Evolutionary conservation across 2,797 vertebrate species (phyloP), one percentile per base, ranked within the genome.

Genomic region (Clarias fuscus): DNA sequence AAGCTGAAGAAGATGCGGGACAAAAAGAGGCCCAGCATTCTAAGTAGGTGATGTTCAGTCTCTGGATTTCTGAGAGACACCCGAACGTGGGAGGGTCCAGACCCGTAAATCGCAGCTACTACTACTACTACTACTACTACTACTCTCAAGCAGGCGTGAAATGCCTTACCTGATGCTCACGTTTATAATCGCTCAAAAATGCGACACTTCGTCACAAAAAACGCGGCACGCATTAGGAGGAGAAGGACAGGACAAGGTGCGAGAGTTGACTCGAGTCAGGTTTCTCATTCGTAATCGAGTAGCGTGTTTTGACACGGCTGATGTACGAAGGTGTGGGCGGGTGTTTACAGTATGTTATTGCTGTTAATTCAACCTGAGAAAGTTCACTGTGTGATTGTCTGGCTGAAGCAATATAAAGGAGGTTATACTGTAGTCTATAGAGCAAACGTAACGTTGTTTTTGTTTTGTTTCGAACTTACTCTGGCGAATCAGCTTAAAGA

Each of bases 1-100:
- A 97, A 94, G 91, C 94, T 96, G 93, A 96, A 95, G 92, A 97
- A 95, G 92, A 97, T 97, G 87, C 95, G 95, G 65, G 90, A 94
- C 15, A 97, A 94, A 95, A 97, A 97, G 94, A 97, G 98, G 93
- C 97, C 97, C 82, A 97, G 97, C 89, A 93, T 99, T 92, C 97
- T 99, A 97, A 96, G 98, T 99, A 98, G 93, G 97, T 93, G 85
- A 81, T 84, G 82, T 85, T 92, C 72, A 62, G 80, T 87, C 86
- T 61, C 20, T 78, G 70, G 30, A 27, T 75, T 75, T 62, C 61
- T 77, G 33, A 62, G 20, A 53, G n/a, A 53, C n/a, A 30, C 79
- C 24, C 65, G 40, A 43, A 64, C 77, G n/a, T 33, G 20, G 1
- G 7, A 40, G 59, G 17, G 37, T 64, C 77, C 59, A 82, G 62